phyloP scores from a whole-genome alignment of 2,113 vertebrate genomes.

The Nycticorax nycticorax region DNA sequence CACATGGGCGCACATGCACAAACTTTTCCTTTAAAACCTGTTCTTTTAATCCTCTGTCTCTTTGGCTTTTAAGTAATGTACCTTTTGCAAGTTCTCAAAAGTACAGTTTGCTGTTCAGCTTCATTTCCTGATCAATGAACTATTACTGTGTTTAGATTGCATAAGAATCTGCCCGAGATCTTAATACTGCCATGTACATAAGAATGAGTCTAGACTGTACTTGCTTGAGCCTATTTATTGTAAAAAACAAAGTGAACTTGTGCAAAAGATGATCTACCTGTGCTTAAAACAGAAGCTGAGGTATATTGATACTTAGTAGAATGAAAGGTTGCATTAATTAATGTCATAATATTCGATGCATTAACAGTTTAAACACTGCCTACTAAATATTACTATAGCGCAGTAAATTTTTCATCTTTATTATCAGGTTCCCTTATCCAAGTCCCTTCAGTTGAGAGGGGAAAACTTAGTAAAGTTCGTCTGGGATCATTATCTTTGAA shows the following conservation, averaged over 20 bases:
- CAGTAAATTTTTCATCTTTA: constrained; percentile 45
- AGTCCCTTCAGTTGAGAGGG: constrained; percentile 94
- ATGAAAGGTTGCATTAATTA: neutral
- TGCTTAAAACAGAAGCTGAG: neutral
- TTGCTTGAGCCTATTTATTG: neutral
- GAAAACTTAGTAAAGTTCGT: constrained; percentile 96
- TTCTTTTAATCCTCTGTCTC: neutral
- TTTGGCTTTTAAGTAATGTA: neutral
- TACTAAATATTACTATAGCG: neutral
- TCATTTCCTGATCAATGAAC: neutral
- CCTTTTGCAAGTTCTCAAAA: neutral
- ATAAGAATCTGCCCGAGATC: neutral
- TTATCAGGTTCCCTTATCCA: constrained; percentile 96
- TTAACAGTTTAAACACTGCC: neutral
- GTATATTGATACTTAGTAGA: neutral
- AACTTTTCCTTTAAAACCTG: neutral
- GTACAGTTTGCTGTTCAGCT: neutral
- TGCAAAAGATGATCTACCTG: neutral
- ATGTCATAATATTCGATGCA: neutral
- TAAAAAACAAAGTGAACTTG: neutral
- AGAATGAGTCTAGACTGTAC: neutral
- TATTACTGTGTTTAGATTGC: neutral
- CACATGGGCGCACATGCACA: neutral
- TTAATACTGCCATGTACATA: neutral
- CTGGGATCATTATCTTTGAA: constrained; percentile 94